A percentile compares a stretch with the other conserved stretches of the same genome.
phyloP scores from a whole-genome alignment of 1,140 invertebrate genomes.

The Mycetomoellerius zeteki region DNA sequence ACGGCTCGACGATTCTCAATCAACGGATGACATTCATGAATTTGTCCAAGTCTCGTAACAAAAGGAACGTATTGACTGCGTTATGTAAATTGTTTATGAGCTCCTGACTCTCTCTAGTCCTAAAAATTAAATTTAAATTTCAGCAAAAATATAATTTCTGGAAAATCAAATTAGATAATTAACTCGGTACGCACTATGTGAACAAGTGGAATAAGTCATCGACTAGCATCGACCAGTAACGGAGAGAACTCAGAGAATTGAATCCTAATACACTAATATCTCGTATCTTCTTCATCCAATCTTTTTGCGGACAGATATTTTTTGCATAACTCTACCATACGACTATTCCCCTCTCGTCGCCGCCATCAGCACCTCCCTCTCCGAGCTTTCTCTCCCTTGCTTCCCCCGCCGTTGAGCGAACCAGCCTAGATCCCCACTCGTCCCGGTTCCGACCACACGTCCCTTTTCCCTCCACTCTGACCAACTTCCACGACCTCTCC shows the following conservation, averaged over 20 bases:
- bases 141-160: not conserved
- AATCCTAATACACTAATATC: conserved; percentile 69
- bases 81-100: conserved; percentile 49
- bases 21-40: conserved; percentile 81
- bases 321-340: conserved; percentile 73
- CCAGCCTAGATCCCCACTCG: conserved; percentile 58
- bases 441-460: conserved; percentile 52
- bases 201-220: conserved; percentile 46
- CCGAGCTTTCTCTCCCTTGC: conserved; percentile 54
- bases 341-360: conserved; percentile 62
- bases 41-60: conserved; percentile 48
- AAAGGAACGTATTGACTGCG: conserved; percentile 64
- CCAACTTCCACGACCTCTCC: conserved; percentile 55
- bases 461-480: conserved; percentile 64
- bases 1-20: conserved; percentile 80
- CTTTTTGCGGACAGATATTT: conserved; percentile 70
- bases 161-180: not conserved
- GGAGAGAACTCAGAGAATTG: conserved; percentile 24
- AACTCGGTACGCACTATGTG: not conserved
- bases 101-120: too few relatives aligned
- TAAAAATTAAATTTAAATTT: not conserved
- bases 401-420: conserved; percentile 43
- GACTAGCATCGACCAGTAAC: not conserved
- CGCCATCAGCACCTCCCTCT: conserved; percentile 73
- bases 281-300: conserved; percentile 64